Base-by-base conservation (phyloP, 2,888 invertebrate genomes). In the Plemyria rubiginata region DNA sequence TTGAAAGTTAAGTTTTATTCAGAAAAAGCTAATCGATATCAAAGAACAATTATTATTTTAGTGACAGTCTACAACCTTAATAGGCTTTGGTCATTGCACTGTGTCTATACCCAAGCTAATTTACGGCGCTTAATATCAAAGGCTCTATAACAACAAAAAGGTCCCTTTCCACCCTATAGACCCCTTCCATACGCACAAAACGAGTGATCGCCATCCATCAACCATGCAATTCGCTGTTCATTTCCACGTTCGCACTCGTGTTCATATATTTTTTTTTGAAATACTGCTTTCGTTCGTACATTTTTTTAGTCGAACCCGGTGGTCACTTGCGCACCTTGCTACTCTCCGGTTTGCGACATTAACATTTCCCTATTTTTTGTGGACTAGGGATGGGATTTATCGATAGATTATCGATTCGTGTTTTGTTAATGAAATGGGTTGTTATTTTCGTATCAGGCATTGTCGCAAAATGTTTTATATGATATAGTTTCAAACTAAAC, bases 321-420 rank as follows among this genome's bases (percentile, higher is more conserved):
- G 90, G 91, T 90, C 91, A 90, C 72, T 81, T 62, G 57, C 73
- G 72, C 68, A 74, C 80, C 77, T 88, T 87, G 86, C 86, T 86
- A 85, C 82, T 54, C 45, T 48, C 16, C 12, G 70, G 77, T 81
- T 84, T 81, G 79, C 76, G 76, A 81, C 79, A 82, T 75, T 80
- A 85, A 81, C 79, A 82, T 75, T 79, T 86, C 84, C 86, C 84
- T 66, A 71, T 75, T 82, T 82, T 85, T 84, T 82, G 67, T 68
- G 1, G 0, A n/a, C 12, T 84, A 85, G 83, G 68, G 83, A 76
- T 76, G 85, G 32, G 55, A 53, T 63, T 51, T 52, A 54, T 56
- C 16, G 48, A 48, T 59, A 40, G 6, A 3, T 8, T 45, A 45
- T 45, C 45, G 16, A 45, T 38, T 38, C 16, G 9, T 45, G 11